A percentile compares a stretch with the other conserved stretches of the same genome.
phyloP scores from a whole-genome alignment of 2,888 invertebrate species.

The Abrostola triplasia region DNA sequence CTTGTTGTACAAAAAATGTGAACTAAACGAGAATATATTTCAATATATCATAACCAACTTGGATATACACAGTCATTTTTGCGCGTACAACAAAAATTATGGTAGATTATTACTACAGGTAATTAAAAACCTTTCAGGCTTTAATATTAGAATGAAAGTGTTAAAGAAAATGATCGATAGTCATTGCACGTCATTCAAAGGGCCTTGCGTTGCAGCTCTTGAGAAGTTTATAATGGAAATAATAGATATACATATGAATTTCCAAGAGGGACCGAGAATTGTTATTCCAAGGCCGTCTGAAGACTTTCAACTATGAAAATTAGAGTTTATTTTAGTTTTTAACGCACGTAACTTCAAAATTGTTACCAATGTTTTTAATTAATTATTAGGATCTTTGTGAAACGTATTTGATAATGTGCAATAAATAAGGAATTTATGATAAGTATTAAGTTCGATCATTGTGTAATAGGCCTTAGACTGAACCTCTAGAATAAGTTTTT shows the following conservation, averaged over 20 bases:
- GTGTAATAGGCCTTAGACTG: too few relatives aligned
- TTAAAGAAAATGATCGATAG: constrained; percentile 14
- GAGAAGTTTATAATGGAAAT: constrained; percentile 8
- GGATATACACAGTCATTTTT: not conserved
- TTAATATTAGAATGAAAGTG: constrained; percentile 9
- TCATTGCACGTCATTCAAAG: constrained; percentile 30
- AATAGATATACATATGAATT: constrained; percentile 14
- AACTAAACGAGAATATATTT: constrained; percentile 9
- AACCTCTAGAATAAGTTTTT: too few relatives aligned
- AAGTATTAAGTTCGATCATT: too few relatives aligned
- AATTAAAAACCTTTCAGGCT: constrained; percentile 27
- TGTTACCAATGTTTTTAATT: too few relatives aligned
- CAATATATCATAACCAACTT: constrained; percentile 16
- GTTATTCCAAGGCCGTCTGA: constrained; percentile 31
- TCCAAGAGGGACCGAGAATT: constrained; percentile 14
- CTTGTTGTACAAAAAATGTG: constrained; percentile 27
- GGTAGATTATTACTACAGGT: constrained; percentile 29
- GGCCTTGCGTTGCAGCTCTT: constrained; percentile 17
- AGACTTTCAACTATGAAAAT: constrained; percentile 11
- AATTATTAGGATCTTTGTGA: too few relatives aligned
- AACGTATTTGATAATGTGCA: too few relatives aligned
- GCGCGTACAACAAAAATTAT: constrained; percentile 25
- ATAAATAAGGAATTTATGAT: too few relatives aligned
- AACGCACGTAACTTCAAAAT: too few relatives aligned
- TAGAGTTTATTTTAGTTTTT: too few relatives aligned